Percentiles rank a stretch among this genome's conserved stretches.
Conservation (phyloP, 2,113 vertebrate genomes). For the Cryptotis parvus region DNA sequence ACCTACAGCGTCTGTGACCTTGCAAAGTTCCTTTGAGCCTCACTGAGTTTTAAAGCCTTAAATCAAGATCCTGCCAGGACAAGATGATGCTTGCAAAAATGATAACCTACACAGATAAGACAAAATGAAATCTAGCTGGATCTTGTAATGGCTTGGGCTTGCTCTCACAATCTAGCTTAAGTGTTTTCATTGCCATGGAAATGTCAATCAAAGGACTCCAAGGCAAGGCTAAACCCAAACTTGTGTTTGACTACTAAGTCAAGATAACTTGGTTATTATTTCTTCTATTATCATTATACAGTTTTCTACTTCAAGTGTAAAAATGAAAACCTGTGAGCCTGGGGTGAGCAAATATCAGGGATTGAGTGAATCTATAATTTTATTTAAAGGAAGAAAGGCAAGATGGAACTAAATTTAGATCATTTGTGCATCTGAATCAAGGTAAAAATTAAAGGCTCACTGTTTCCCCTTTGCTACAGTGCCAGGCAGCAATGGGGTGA, state of each 20-base stretch:
- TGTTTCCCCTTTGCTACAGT: not conserved
- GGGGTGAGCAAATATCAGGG: constrained; percentile 47
- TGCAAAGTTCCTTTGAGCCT: constrained; percentile 86
- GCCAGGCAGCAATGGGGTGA: not conserved
- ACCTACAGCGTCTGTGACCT: constrained; percentile 81
- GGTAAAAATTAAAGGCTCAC: no score
- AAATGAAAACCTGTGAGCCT: constrained; percentile 66
- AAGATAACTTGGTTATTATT: constrained; percentile 75
- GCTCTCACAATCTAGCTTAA: constrained; percentile 70
- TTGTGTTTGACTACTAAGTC: constrained; percentile 70
- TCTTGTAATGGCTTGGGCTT: constrained; percentile 81
- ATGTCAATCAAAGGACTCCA: constrained; percentile 83
- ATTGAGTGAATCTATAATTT: constrained; percentile 17
- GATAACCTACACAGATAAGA: constrained; percentile 85
- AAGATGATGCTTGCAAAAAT: constrained; percentile 84
- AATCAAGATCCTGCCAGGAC: constrained; percentile 86
- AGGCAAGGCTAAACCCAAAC: constrained; percentile 84
- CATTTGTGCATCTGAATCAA: not conserved
- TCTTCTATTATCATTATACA: constrained; percentile 69
- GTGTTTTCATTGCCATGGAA: constrained; percentile 57
- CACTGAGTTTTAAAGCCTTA: constrained; percentile 84
- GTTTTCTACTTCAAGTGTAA: constrained; percentile 62
- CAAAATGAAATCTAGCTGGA: constrained; percentile 83
- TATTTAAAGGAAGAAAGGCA: constrained; percentile 61
- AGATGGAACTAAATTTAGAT: constrained; percentile 37